Base-by-base conservation (phyloP, 37 sponge, comb jelly and placozoan species). In the Beroe ovata region DNA sequence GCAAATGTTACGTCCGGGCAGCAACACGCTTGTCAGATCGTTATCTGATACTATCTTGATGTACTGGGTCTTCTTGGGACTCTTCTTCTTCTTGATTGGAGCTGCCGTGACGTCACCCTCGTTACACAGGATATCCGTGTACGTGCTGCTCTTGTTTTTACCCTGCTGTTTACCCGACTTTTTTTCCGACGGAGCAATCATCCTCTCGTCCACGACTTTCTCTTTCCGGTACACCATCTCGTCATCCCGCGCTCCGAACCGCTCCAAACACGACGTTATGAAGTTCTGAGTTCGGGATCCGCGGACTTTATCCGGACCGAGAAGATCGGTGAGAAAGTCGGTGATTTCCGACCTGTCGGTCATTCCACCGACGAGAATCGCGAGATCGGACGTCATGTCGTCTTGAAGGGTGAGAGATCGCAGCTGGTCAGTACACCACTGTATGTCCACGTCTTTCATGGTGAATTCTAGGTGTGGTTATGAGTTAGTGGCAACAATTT, bases 351-450 rank as follows among this genome's bases (percentile, higher is more conserved):
- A 8, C 19, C 71, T 4, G 8, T 14, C 18, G 38, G 21, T 69
- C 71, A 69, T 69, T 2, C 19, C 38, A 25, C 38, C 71, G 1
- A 69, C 1, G 20, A 69, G 38, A 3, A 35, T 29, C 3, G 71
- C 36, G 37, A 69, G 38, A 14, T 69, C 71, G 25, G 18, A 14
- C 1, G 21, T 35, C 6, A 69, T 14, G 19, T 69, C 71, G 8
- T 69, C 71, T 25, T 69, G 71, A 21, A 36, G 36, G 8, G 71
- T 69, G 3, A 69, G 71, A 8, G 35, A 6, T 14, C 36, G 38
- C 37, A 69, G 71, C 36, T 69, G 71, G 36, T 1, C 4, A 8
- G 71, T 69, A 21, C 71, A 69, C 71, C 71, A 69, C 32, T 34
- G 18, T 2, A 69, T 25, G 25, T 69, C 71, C 6, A 16, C 38